These are phyloP conservation scores for Gymnopithys bicolor DNA, from an alignment of 2,797 vertebrate genomes.

Conservation along the genomic window DNA sequence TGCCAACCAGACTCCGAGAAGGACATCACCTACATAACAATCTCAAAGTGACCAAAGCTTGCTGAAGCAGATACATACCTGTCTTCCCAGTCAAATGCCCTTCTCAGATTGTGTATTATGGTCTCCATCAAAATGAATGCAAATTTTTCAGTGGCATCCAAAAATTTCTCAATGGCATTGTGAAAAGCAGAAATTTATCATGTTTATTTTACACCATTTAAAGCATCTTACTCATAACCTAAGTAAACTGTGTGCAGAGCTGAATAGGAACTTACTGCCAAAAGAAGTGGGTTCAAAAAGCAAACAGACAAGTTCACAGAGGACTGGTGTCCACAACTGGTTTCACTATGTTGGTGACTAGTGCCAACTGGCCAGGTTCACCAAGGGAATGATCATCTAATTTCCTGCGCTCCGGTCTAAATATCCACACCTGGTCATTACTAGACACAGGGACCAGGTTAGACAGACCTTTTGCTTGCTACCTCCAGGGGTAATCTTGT, in stretches of 20 bases:
- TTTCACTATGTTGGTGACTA: fast-evolving
- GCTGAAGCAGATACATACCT: background rate
- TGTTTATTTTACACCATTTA: background rate
- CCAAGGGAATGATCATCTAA: background rate
- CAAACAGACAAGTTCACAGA: background rate
- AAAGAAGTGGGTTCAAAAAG: conserved; percentile 9
- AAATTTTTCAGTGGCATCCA: background rate
- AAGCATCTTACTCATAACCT: background rate
- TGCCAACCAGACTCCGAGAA: background rate
- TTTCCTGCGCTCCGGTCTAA: background rate
- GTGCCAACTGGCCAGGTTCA: background rate
- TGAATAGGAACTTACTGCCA: background rate
- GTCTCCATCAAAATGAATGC: background rate
- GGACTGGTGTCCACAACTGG: background rate
- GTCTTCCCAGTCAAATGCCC: background rate
- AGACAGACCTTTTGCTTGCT: background rate
- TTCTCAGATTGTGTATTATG: background rate
- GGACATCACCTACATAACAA: background rate
- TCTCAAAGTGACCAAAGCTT: background rate
- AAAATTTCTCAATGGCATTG: background rate
- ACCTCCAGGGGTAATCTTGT: background rate
- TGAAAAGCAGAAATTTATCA: background rate
- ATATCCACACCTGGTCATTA: background rate
- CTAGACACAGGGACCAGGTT: background rate
- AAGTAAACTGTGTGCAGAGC: background rate